A percentile compares a stretch with the other conserved stretches of the same genome.
These are phyloP conservation scores for Paratilapia polleni DNA, from an alignment of 2,113 vertebrate species.

Conservation along the genomic window DNA sequence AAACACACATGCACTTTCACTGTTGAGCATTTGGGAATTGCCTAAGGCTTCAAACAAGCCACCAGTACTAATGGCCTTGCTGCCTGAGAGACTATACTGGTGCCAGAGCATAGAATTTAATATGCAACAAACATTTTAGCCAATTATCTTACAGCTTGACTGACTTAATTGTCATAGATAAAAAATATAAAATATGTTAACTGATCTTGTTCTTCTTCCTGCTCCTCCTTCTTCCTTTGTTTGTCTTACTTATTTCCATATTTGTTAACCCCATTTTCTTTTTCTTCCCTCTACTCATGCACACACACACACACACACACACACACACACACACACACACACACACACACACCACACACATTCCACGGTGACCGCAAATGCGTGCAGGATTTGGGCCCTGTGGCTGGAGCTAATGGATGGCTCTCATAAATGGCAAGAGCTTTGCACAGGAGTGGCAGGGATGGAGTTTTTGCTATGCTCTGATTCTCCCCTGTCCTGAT, in stretches of 20 bases:
- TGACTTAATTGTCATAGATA: background rate
- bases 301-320: background rate
- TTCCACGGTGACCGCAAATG: constrained; percentile 22
- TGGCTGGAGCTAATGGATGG: constrained; percentile 70
- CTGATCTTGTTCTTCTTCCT: background rate
- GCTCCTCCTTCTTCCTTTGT: background rate
- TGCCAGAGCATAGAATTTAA: constrained; percentile 4
- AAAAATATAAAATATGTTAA: background rate
- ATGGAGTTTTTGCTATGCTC: constrained; percentile 64
- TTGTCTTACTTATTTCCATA: background rate
- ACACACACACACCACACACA: background rate
- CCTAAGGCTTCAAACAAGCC: constrained; percentile 46
- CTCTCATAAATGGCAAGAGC: constrained; percentile 56
- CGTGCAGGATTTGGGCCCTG: constrained; percentile 34
- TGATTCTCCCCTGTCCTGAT: constrained; percentile 63
- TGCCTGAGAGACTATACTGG: background rate
- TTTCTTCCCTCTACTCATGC: background rate
- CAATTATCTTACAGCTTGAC: background rate
- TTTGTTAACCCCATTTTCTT: background rate
- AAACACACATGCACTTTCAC: constrained; percentile 38
- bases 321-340: background rate
- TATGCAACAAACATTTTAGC: constrained; percentile 10
- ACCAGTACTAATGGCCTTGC: constrained; percentile 40
- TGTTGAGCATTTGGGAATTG: constrained; percentile 36
- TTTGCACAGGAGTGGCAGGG: constrained; percentile 49